Evolutionary conservation across 2,888 invertebrate species (phyloP), one percentile per base, ranked within the genome.

Genomic region (Oscheius sp.): DNA sequence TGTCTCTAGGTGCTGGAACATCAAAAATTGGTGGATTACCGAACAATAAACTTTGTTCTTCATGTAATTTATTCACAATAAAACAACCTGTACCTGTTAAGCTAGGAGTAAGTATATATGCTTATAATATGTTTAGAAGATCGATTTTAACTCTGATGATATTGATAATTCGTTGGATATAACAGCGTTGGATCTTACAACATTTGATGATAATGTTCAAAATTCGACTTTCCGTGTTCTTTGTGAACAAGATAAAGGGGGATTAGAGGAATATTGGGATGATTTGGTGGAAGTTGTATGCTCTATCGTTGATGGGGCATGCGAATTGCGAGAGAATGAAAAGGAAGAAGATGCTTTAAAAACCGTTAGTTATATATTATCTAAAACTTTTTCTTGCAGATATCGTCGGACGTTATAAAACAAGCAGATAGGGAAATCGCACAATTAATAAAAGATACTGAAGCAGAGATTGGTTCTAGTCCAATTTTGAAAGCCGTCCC

Each of bases 21-120:
- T 77, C 79, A 3, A 74, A 68, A 61, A 78, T 80, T 8, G 81
- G 82, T 17, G 82, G 82, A 9, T 66, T 82, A 24, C 83, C 83
- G 0, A 83, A 85, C 66, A 85, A 85, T 70, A 84, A 84, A 61
- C 20, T 59, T 22, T 85, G 85, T 66, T 68, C 26, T 0, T 24
- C 67, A 9, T 85, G 85, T 72, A 85, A 85, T 70, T 64, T 85
- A 32, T 84, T 85, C 67, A 84, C 83, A 20, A 30, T 12, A 20
- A 47, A 17, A 6, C 36, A 2, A 32, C 17, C 22, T 45, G 41
- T 20, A 6, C 41, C 41, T 14, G 12, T 41, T 20, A 41, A 14
- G 14, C 4, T 41, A 41, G 57, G n/a, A 24, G 32, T 30, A 54
- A 32, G 17, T 49, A 4, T 49, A 2, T 22, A 12, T 45, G 8